These are phyloP conservation scores for Heliothis virescens DNA, from an alignment of 1,140 invertebrate genomes.

Conservation along the genomic window DNA sequence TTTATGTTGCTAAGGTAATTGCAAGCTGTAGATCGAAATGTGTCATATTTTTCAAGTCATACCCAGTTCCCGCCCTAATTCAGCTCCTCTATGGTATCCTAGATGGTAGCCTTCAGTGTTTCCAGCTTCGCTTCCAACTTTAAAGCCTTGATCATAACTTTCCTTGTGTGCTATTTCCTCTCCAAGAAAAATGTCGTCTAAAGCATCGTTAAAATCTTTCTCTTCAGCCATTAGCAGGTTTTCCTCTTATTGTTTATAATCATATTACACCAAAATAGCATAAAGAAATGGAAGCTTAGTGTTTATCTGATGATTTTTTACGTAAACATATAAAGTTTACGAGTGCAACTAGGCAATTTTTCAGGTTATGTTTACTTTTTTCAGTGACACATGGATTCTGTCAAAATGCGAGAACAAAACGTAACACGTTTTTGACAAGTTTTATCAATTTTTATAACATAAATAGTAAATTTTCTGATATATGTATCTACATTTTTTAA, in stretches of 20 bases:
- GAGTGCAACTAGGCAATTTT: no score
- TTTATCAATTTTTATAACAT: no score
- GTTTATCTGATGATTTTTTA: background rate
- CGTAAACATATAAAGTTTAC: background rate
- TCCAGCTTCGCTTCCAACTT: slow-evolving; percentile 85
- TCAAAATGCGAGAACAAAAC: no score
- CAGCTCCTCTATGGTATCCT: slow-evolving; percentile 88
- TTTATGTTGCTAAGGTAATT: no score
- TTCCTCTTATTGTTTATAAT: background rate
- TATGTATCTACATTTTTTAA: no score
- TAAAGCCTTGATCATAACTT: slow-evolving; percentile 88
- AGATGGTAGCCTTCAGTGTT: slow-evolving; percentile 88
- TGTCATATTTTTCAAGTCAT: slow-evolving; percentile 26
- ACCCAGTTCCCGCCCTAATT: slow-evolving; percentile 89
- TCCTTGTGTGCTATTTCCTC: slow-evolving; percentile 87
- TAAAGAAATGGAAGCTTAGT: background rate
- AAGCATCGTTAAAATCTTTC: slow-evolving; percentile 88
- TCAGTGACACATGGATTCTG: no score
- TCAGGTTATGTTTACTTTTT: no score
- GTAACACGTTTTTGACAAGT: no score
- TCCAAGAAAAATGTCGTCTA: slow-evolving; percentile 88
- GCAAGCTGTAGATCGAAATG: no score
- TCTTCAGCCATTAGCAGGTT: slow-evolving; percentile 76
- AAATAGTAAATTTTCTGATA: no score
- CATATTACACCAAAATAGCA: slow-evolving; percentile 3